Evolutionary conservation across 2,888 invertebrate species (phyloP), one percentile per base, ranked within the genome.

Genomic region (Octonoba sinensis): DNA sequence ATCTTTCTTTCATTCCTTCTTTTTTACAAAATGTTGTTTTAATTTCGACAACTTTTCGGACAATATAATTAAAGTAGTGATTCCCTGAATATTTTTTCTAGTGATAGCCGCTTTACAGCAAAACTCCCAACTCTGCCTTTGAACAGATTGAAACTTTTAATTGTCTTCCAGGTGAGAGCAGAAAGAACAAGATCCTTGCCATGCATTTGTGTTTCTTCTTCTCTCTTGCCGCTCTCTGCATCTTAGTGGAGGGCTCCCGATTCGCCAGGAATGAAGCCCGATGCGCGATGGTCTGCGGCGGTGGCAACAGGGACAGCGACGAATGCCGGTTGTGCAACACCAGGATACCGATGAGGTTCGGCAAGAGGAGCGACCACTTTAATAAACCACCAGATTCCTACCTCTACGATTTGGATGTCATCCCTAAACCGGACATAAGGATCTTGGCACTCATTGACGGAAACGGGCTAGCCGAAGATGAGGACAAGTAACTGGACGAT

Each of bases 291-390:
- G 12, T 82, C 20, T 82, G 81, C 65, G 49, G 16, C 36, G 36
- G 36, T 36, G 60, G 71, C 65, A 69, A 56, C 27, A 62, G 51
- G 27, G 64, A 64, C 74, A 67, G 67, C 18, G 81, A 82, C 3
- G 81, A 75, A 22, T 82, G 81, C 65, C 24, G 70, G 13, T 65
- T 65, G 15, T 82, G 81, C 70, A 74, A 70, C 59, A 82, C 49
- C 64, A 82, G 81, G 59, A 75, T 75, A 75, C 81, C 81, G 1
- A 82, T 82, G 81, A 47, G 81, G 49, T 82, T 82, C 18, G 81
- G 81, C 0, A 82, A 82, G 60, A 56, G 81, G 22, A 72, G 51
- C 59, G 44, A 44, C 12, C 24, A 36, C 3, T 3, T 36, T 11
- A 27, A 22, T 13, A 11, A 54, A 0, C 71, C 59, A 1, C 46